These are phyloP conservation scores for Pandemis cinnamomeana DNA, from an alignment of 2,888 invertebrate species.

Conservation along the genomic window DNA sequence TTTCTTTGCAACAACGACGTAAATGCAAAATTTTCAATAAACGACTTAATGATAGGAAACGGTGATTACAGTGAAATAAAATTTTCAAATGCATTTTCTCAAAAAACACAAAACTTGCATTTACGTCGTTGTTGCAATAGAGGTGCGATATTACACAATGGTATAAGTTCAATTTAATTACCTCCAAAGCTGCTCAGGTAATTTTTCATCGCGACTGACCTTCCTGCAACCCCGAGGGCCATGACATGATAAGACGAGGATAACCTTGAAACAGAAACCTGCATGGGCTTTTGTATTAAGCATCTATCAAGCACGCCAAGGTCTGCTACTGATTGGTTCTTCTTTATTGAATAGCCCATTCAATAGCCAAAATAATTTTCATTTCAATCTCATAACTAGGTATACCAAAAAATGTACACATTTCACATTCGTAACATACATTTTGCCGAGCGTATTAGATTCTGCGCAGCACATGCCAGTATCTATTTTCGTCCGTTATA, in stretches of 20 bases:
- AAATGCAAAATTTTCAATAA: too few relatives aligned
- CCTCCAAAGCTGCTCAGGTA: neutral
- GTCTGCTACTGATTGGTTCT: constrained; percentile 15
- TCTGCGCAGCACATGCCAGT: constrained; percentile 2
- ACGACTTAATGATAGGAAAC: too few relatives aligned
- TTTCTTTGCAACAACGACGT: too few relatives aligned
- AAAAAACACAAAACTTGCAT: too few relatives aligned
- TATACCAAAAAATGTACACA: neutral
- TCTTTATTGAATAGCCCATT: constrained; percentile 18
- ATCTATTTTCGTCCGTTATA: constrained; percentile 19
- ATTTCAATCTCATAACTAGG: too few relatives aligned
- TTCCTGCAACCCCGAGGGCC: constrained; percentile 19
- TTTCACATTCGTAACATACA: constrained; percentile 8
- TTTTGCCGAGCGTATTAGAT: neutral
- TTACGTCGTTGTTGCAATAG: too few relatives aligned
- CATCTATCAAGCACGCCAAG: constrained; percentile 28
- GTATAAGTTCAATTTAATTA: neutral
- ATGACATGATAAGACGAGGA: constrained; percentile 23
- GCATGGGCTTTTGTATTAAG: constrained; percentile 21
- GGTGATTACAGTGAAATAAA: too few relatives aligned
- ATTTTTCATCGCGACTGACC: constrained; percentile 19
- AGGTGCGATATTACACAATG: constrained; percentile 4
- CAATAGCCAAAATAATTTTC: neutral
- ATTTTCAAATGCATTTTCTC: too few relatives aligned
- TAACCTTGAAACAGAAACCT: constrained; percentile 24